Conservation (phyloP, 2,888 invertebrate genomes). For the Pachymerium ferrugineum region DNA sequence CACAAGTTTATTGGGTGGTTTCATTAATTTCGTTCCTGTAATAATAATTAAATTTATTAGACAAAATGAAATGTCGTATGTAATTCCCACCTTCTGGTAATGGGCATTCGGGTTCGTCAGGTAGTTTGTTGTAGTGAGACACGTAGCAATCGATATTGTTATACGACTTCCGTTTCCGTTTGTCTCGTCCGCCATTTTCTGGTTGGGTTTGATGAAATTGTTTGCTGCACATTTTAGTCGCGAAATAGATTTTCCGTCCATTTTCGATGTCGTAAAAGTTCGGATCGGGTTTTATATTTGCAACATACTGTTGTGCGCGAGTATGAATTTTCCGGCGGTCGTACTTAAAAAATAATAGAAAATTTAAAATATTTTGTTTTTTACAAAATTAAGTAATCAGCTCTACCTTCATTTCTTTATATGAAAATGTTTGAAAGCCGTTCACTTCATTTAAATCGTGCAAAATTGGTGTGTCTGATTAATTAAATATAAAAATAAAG, state of each 20-base stretch:
- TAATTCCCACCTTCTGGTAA: not conserved
- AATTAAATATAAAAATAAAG: too few relatives aligned
- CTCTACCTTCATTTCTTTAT: too few relatives aligned
- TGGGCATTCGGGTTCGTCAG: not conserved
- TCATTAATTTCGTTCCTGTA: not conserved
- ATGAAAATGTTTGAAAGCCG: too few relatives aligned
- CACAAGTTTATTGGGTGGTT: not conserved
- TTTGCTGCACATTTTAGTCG: not conserved
- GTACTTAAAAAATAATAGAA: not conserved
- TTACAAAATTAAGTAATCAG: too few relatives aligned
- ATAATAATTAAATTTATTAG: not conserved
- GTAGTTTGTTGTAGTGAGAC: not conserved
- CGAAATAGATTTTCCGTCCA: not conserved
- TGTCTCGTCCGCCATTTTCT: not conserved
- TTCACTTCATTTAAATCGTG: too few relatives aligned
- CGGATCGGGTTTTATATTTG: not conserved
- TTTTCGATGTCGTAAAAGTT: constrained; percentile 6
- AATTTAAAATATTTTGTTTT: too few relatives aligned
- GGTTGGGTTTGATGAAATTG: not conserved
- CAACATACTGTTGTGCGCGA: not conserved
- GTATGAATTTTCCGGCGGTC: not conserved
- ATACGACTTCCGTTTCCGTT: not conserved
- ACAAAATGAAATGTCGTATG: not conserved
- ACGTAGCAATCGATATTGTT: constrained; percentile 20
- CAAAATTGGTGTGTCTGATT: too few relatives aligned